Evolutionary conservation across 2,113 vertebrate species (phyloP).

Genomic region (Anser cygnoides): DNA sequence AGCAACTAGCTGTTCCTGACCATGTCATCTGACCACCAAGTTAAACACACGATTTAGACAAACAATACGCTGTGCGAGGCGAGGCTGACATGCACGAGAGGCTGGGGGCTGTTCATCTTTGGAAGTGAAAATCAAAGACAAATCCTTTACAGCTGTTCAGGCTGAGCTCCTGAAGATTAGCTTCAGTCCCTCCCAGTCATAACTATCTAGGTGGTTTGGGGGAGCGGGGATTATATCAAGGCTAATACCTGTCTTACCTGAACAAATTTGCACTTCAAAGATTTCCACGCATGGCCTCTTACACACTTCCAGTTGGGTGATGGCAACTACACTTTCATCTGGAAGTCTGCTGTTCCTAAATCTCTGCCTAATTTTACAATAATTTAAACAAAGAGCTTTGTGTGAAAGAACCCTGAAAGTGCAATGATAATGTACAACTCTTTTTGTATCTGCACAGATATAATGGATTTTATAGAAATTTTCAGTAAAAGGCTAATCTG

Average conservation of each 20-base stretch:
- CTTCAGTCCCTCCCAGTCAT: background rate
- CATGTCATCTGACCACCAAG: background rate
- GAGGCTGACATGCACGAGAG: background rate
- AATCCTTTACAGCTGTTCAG: background rate
- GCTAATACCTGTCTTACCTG: background rate
- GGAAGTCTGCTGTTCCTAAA: background rate
- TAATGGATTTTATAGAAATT: background rate
- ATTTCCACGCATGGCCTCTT: background rate
- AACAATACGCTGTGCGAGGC: background rate
- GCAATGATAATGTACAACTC: background rate
- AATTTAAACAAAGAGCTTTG: background rate
- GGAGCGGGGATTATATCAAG: background rate
- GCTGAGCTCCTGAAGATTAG: background rate
- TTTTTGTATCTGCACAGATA: background rate
- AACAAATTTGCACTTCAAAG: background rate
- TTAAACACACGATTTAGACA: background rate
- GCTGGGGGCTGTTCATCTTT: background rate
- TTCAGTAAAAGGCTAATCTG: background rate
- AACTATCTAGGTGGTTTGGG: background rate
- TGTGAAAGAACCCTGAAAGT: background rate
- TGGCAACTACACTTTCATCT: background rate
- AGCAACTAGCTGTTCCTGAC: background rate
- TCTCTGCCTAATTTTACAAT: background rate
- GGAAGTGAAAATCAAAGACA: background rate
- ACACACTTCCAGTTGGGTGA: background rate